A percentile compares a stretch with the other conserved stretches of the same genome.
These are phyloP conservation scores for Clinocottus analis DNA, from an alignment of 2,113 vertebrate species.

Conservation along the genomic window DNA sequence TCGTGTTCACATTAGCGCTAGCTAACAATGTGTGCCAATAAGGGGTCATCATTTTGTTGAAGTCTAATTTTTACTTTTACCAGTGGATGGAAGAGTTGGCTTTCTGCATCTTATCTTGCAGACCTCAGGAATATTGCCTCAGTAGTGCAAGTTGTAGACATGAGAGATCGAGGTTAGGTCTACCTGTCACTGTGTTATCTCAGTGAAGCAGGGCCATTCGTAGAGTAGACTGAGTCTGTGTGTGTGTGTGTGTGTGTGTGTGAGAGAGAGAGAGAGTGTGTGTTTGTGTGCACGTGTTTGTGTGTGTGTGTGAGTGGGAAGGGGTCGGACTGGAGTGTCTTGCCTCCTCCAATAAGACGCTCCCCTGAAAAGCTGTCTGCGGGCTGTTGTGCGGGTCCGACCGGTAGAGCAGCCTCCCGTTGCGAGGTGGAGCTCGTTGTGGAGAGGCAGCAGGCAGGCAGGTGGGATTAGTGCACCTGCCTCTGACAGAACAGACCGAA, in stretches of 20 bases:
- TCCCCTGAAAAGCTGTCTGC: not conserved
- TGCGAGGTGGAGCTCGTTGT: constrained; percentile 59
- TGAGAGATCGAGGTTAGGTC: not conserved
- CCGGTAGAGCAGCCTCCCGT: constrained; percentile 62
- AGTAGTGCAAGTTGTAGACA: not conserved
- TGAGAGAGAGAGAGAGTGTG: not conserved
- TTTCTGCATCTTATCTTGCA: not conserved
- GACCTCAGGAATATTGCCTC: not conserved
- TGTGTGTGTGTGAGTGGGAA: not conserved
- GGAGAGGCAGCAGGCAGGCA: not conserved
- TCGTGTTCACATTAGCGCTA: too few species aligned
- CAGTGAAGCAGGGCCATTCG: not conserved
- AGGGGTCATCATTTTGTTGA: not conserved
- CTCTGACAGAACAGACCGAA: not conserved
- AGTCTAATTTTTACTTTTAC: not conserved
- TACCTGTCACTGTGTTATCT: not conserved
- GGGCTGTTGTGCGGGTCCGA: constrained; percentile 60
- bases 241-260: too few species aligned
- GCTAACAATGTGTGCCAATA: not conserved
- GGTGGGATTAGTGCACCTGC: constrained; percentile 22
- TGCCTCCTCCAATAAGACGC: not conserved
- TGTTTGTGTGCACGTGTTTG: not conserved
- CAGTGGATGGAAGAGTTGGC: not conserved
- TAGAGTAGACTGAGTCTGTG: too few species aligned
- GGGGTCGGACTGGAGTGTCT: not conserved